A percentile compares a stretch with the other conserved stretches of the same genome.
phyloP scores from a whole-genome alignment of 1,140 invertebrate species.

The Drosophila repleta region DNA sequence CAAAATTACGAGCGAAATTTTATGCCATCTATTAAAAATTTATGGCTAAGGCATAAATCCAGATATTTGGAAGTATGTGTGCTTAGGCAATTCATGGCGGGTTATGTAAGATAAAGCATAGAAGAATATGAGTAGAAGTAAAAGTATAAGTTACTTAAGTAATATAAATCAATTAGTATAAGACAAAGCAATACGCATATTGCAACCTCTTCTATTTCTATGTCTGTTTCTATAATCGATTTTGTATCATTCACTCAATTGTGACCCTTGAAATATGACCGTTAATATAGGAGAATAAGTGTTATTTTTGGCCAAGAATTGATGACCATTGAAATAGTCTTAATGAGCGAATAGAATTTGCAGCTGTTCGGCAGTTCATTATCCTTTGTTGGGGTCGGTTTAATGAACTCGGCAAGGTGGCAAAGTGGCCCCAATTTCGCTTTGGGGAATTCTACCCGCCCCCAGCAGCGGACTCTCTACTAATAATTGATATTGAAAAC shows the following conservation, averaged over 20 bases:
- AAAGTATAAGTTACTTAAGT: too few relatives aligned
- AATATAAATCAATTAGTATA: too few relatives aligned
- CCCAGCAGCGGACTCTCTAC: neutral
- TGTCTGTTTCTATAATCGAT: too few relatives aligned
- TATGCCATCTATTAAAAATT: conserved; percentile 6
- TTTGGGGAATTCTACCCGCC: neutral
- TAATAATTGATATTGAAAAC: conserved; percentile 80
- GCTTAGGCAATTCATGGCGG: neutral
- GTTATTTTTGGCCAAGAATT: conserved; percentile 56
- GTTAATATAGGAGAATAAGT: conserved; percentile 48
- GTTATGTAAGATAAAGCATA: too few relatives aligned
- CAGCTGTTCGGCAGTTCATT: conserved; percentile 58
- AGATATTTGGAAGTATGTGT: neutral
- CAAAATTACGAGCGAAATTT: neutral
- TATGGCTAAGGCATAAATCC: neutral
- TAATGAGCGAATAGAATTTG: conserved; percentile 61
- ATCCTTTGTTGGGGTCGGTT: conserved; percentile 62
- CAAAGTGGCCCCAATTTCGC: conserved; percentile 59
- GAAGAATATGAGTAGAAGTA: too few relatives aligned
- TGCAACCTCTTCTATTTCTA: too few relatives aligned
- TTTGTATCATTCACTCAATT: too few relatives aligned
- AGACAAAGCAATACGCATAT: too few relatives aligned
- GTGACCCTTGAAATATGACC: conserved; percentile 28
- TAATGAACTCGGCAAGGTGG: conserved; percentile 74
- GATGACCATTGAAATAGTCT: conserved; percentile 62